These are phyloP conservation scores for Diabrotica balteata DNA, from an alignment of 2,888 invertebrate genomes.

Conservation along the genomic window DNA sequence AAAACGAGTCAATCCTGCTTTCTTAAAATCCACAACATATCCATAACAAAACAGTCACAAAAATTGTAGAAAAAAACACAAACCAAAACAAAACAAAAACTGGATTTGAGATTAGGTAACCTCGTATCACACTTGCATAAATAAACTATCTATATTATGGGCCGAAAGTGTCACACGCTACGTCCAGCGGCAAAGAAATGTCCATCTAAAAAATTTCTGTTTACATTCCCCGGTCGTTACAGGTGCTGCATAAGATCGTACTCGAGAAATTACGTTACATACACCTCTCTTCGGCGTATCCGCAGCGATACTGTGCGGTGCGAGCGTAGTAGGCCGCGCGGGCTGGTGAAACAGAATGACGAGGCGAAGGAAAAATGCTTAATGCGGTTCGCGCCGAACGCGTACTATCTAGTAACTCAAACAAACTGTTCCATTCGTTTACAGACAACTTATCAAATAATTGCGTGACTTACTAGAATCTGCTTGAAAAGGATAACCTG, in stretches of 20 bases:
- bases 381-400: background rate
- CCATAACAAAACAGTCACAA: background rate
- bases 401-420: background rate
- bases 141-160: background rate
- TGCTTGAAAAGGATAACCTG: background rate
- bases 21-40: too few species aligned
- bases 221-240: slow-evolving; percentile 14
- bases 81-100: slow-evolving; percentile 11
- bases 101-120: slow-evolving; percentile 10
- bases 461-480: background rate
- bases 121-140: slow-evolving; percentile 6
- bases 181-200: slow-evolving; percentile 6
- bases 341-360: slow-evolving; percentile 8
- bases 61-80: background rate
- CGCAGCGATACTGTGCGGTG: slow-evolving; percentile 9
- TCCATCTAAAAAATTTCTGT: slow-evolving; percentile 9
- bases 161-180: slow-evolving; percentile 9
- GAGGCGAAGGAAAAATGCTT: background rate
- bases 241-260: slow-evolving; percentile 2
- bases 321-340: slow-evolving; percentile 2
- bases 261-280: background rate
- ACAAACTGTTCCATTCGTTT: too few species aligned
- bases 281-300: slow-evolving; percentile 4
- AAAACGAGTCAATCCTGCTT: too few species aligned
- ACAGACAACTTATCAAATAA: background rate